Percentiles rank a stretch among this genome's conserved stretches.
Evolutionary conservation across 1,140 invertebrate species (phyloP).

Genomic region (Rhyacophila brunnea): DNA sequence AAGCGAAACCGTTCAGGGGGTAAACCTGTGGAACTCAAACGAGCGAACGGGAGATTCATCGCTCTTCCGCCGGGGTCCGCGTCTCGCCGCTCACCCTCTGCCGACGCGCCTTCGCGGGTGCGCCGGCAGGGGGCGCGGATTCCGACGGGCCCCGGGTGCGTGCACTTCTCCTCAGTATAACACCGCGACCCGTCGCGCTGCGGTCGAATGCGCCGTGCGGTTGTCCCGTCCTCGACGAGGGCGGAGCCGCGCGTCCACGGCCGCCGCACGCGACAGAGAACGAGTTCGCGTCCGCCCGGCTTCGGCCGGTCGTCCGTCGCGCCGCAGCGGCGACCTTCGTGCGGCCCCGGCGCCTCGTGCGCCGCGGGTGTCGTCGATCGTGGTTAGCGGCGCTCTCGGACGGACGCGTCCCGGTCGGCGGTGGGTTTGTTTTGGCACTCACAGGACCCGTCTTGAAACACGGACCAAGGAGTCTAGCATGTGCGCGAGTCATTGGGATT

Average conservation of each 20-base stretch:
- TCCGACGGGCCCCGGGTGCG: conserved; percentile 42
- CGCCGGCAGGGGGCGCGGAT: conserved; percentile 39
- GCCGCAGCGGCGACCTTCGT: conserved; percentile 40
- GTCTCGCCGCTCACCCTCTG: too few relatives aligned
- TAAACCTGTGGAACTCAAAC: too few relatives aligned
- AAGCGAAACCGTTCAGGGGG: too few relatives aligned
- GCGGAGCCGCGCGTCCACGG: conserved; percentile 17
- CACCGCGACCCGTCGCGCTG: conserved; percentile 55
- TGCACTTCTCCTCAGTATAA: conserved; percentile 55
- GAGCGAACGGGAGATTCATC: too few relatives aligned
- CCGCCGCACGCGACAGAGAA: conserved; percentile 13
- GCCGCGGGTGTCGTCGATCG: conserved; percentile 39
- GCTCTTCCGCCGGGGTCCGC: too few relatives aligned
- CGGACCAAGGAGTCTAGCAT: conserved; percentile 88
- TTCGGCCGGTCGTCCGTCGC: too few relatives aligned
- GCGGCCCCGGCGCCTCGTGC: conserved; percentile 41
- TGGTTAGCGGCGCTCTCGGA: conserved; percentile 45
- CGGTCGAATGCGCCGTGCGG: conserved; percentile 37
- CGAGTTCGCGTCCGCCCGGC: too few relatives aligned
- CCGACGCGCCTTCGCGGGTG: too few relatives aligned
- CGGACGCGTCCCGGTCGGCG: conserved; percentile 50
- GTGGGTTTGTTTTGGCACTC: conserved; percentile 61
- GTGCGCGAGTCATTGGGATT: conserved; percentile 69
- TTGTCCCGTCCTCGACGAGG: conserved; percentile 22
- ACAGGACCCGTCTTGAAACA: conserved; percentile 90